A percentile compares a stretch with the other conserved stretches of the same genome.
Conservation (phyloP, 2,113 vertebrate genomes). For the Turnix velox region DNA sequence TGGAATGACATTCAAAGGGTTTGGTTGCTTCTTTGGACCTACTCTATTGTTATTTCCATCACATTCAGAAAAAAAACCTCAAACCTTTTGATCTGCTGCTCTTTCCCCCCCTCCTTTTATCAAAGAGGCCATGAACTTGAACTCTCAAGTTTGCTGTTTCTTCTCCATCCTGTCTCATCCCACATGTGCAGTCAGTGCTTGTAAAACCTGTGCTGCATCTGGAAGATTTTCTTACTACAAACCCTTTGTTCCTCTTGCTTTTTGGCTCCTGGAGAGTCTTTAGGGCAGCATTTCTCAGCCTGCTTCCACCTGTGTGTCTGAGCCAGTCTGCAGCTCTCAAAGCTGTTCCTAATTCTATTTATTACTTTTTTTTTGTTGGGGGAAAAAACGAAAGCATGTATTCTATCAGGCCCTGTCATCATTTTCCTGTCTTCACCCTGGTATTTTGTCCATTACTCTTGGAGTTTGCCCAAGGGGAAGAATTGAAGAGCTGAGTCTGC, state of each 20-base stretch:
- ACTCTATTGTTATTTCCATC: background rate
- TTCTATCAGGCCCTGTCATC: slow-evolving; percentile 22
- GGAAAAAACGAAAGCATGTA: slow-evolving; percentile 25
- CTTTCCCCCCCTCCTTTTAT: no score
- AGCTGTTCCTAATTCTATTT: background rate
- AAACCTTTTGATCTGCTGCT: background rate
- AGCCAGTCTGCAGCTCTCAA: background rate
- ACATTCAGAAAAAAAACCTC: rapidly evolving
- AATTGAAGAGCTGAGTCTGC: slow-evolving; percentile 56
- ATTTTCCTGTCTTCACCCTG: slow-evolving; percentile 50
- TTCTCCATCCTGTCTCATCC: no score
- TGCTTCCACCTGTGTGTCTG: background rate
- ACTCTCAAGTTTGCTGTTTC: background rate
- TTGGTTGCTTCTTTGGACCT: background rate
- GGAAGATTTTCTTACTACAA: background rate
- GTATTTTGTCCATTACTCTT: slow-evolving; percentile 51
- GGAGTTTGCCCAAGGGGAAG: slow-evolving; percentile 32
- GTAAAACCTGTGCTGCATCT: background rate
- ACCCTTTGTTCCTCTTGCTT: background rate
- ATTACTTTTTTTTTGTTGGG: slow-evolving; percentile 3
- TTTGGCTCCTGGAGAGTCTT: background rate
- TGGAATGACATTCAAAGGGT: background rate
- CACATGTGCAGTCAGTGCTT: rapidly evolving
- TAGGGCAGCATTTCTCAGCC: background rate
- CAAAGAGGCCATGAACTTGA: no score